Conservation (phyloP, 2,797 vertebrate species). For the Macrochelys suwanniensis region DNA sequence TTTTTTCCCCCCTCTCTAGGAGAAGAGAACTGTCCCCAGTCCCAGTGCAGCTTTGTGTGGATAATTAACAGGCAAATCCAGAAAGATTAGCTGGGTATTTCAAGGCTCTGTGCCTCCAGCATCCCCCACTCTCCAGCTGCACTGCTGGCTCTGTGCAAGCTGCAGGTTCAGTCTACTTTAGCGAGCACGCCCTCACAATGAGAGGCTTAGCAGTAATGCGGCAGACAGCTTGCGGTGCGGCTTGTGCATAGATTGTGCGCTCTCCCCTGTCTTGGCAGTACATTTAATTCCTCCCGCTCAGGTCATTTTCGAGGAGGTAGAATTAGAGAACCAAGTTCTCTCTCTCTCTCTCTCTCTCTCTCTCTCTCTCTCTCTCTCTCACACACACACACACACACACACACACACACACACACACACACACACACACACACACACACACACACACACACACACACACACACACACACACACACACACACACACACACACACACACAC, state of each 20-base stretch:
- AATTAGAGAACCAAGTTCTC: neutral
- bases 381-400: neutral
- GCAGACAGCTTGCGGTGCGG: neutral
- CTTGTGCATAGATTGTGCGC: neutral
- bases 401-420: no score
- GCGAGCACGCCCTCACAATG: neutral
- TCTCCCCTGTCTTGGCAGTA: neutral
- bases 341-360: no score
- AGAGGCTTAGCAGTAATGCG: neutral
- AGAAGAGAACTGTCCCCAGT: neutral
- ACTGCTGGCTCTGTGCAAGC: neutral
- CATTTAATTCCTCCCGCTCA: neutral
- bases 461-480: no score
- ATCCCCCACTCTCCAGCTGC: no score
- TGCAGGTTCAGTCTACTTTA: neutral
- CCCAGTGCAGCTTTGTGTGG: neutral
- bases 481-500: no score
- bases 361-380: no score
- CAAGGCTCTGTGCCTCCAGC: neutral
- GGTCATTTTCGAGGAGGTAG: neutral
- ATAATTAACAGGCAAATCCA: neutral
- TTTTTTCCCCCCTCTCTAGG: fast-evolving
- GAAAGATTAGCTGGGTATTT: neutral
- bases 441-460: no score
- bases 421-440: no score